Percentiles rank a stretch among this genome's conserved stretches.
These are phyloP conservation scores for Synanthedon myopaeformis DNA, from an alignment of 2,888 invertebrate genomes.

Conservation along the genomic window DNA sequence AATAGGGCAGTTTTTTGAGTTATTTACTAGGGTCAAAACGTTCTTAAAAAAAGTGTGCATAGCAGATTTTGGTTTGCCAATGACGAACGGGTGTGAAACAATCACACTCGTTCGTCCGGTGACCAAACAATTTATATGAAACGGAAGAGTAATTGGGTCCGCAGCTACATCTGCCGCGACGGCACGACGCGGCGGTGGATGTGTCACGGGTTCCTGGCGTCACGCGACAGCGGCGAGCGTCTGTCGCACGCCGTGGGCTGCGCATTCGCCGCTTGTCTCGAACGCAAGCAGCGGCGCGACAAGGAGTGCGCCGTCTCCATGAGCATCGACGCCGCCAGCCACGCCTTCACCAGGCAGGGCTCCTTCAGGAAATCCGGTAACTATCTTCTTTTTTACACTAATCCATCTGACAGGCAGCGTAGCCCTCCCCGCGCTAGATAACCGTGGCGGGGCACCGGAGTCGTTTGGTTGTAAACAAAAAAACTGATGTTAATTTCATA, in stretches of 20 bases:
- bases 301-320: slow-evolving; percentile 95
- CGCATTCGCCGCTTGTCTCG: slow-evolving; percentile 98
- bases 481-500: too few species aligned
- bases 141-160: background rate
- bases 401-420: too few species aligned
- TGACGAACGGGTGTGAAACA: too few species aligned
- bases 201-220: slow-evolving; percentile 98
- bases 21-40: too few species aligned
- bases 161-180: slow-evolving; percentile 97
- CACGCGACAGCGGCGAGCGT: slow-evolving; percentile 96
- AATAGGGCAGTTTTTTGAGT: too few species aligned
- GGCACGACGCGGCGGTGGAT: slow-evolving; percentile 99
- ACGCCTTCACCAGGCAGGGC: slow-evolving; percentile 92
- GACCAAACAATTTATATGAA: too few species aligned
- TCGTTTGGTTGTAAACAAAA: too few species aligned
- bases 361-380: slow-evolving; percentile 84
- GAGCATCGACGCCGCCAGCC: slow-evolving; percentile 90
- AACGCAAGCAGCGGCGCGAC: slow-evolving; percentile 96
- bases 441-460: too few species aligned
- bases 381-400: slow-evolving; percentile 4
- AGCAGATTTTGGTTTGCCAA: too few species aligned
- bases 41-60: too few species aligned
- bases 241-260: slow-evolving; percentile 99
- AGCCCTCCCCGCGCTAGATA: too few species aligned
- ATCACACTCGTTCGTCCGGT: too few species aligned